phyloP scores from a whole-genome alignment of 2,113 vertebrate genomes.

The Oncorhynchus nerka region DNA sequence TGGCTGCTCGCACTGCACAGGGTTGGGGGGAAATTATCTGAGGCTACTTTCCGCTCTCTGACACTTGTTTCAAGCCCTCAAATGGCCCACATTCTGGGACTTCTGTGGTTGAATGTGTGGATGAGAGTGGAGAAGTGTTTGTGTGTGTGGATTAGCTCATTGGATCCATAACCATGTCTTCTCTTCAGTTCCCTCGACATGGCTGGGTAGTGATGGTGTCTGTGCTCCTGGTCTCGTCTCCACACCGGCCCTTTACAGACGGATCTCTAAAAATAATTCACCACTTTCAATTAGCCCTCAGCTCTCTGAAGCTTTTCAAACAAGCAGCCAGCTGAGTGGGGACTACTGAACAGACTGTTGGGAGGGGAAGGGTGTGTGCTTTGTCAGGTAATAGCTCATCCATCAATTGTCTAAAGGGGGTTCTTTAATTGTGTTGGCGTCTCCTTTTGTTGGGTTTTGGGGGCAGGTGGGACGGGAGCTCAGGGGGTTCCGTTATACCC shows the following conservation, averaged over 20 bases:
- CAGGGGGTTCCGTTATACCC: slow-evolving; percentile 4
- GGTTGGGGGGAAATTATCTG: slow-evolving; percentile 42
- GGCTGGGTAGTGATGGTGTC: slow-evolving; percentile 52
- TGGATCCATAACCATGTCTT: slow-evolving; percentile 46
- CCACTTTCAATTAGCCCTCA: slow-evolving; percentile 56
- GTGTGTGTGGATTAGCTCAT: slow-evolving; percentile 45
- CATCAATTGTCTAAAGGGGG: slow-evolving; percentile 19
- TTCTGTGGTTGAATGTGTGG: slow-evolving; percentile 10
- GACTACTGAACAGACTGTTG: slow-evolving; percentile 41
- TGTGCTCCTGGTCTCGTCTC: slow-evolving; percentile 18
- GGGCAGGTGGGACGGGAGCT: not conserved
- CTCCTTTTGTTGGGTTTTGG: not conserved
- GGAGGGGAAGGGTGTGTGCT: slow-evolving; percentile 33
- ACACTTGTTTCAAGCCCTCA: slow-evolving; percentile 35
- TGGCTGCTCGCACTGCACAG: slow-evolving; percentile 14
- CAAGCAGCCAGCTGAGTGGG: slow-evolving; percentile 40
- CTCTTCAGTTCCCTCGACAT: slow-evolving; percentile 50
- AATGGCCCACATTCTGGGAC: slow-evolving; percentile 50
- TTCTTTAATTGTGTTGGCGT: not conserved
- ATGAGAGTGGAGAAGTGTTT: not conserved
- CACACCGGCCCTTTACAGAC: slow-evolving; percentile 43
- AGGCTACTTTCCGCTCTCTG: slow-evolving; percentile 42
- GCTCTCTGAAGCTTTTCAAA: slow-evolving; percentile 44
- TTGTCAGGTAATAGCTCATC: slow-evolving; percentile 20
- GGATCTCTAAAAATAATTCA: slow-evolving; percentile 57